Percentiles rank a stretch among this genome's conserved stretches.
Evolutionary conservation across 2,888 invertebrate genomes (phyloP).

Genomic region (Eucera pruinosa): DNA sequence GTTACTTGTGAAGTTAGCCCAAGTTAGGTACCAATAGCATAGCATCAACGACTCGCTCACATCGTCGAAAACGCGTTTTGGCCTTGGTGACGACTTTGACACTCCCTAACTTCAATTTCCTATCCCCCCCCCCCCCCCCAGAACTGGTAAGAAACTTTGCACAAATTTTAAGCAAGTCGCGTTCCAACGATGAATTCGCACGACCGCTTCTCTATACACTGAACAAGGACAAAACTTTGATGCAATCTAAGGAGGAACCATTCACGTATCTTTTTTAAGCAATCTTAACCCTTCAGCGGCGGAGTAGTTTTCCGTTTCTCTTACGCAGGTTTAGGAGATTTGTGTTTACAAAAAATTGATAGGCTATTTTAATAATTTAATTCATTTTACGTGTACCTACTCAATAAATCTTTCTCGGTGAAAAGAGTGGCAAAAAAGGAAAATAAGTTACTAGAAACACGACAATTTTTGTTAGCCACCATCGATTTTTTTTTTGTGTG

Average conservation of each 20-base stretch:
- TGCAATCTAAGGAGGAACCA: background rate
- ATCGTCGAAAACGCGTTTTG: conserved; percentile 16
- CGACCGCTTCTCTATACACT: background rate
- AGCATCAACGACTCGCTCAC: conserved; percentile 8
- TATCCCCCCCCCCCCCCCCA: background rate
- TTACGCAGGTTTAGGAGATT: no score
- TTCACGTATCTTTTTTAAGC: no score
- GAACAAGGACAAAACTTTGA: background rate
- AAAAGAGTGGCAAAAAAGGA: no score
- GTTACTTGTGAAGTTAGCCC: conserved; percentile 9
- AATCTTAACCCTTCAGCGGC: no score
- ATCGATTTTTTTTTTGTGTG: no score
- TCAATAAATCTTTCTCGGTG: no score
- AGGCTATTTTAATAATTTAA: no score
- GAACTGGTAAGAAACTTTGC: conserved; percentile 31
- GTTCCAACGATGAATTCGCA: conserved; percentile 3
- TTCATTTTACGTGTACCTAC: no score
- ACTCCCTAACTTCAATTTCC: conserved; percentile 36
- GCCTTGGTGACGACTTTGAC: conserved; percentile 41
- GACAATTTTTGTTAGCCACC: no score
- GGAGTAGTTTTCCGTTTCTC: no score
- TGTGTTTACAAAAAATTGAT: no score
- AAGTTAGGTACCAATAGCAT: conserved; percentile 13
- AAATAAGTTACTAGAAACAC: no score
- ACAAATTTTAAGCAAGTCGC: conserved; percentile 25